Evolutionary conservation across 2,888 invertebrate species (phyloP).

Genomic region (Conops quadrifasciatus): DNA sequence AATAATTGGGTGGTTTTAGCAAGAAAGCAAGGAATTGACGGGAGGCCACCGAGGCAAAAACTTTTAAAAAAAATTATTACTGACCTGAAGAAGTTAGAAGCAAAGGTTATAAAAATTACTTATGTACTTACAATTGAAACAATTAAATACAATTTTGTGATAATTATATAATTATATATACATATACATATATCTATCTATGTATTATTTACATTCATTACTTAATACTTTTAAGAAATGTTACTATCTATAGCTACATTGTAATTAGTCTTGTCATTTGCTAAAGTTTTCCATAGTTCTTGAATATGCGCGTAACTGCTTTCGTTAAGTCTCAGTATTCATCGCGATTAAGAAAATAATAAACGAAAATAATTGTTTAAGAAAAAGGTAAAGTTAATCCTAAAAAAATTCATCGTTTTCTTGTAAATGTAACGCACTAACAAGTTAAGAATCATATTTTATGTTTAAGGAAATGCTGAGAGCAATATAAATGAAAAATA

Average conservation of each 20-base stretch:
- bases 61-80: not conserved
- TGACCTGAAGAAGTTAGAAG: too few species aligned
- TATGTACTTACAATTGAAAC: constrained; percentile 8
- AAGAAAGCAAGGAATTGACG: not conserved
- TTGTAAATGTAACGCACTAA: not conserved
- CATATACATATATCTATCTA: not conserved
- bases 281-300: too few species aligned
- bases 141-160: constrained; percentile 30
- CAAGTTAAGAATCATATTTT: not conserved
- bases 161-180: constrained; percentile 12
- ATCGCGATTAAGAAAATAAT: too few species aligned
- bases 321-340: too few species aligned
- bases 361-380: too few species aligned
- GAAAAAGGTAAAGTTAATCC: not conserved
- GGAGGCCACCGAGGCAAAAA: not conserved
- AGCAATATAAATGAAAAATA: too few species aligned
- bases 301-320: too few species aligned
- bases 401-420: not conserved
- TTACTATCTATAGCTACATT: too few species aligned
- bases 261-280: too few species aligned
- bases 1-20: constrained; percentile 35
- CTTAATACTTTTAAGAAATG: too few species aligned
- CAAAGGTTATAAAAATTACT: not conserved
- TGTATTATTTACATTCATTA: not conserved
- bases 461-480: not conserved